Conservation (phyloP, 2,888 invertebrate genomes). For the Monopis laevigella region DNA sequence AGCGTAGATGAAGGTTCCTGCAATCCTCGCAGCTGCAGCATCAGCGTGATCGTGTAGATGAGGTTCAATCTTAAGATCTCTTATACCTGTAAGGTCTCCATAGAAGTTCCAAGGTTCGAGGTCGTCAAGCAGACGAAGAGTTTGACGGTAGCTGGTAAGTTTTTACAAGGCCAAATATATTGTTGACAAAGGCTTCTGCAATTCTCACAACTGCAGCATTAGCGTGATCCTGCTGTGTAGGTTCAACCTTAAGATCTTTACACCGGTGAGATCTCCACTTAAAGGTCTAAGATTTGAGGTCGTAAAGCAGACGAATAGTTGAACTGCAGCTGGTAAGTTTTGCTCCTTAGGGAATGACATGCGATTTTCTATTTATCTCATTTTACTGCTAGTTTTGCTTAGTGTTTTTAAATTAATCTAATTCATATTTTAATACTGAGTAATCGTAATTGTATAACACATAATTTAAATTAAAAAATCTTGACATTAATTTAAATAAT, state of each 20-base stretch:
- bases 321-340: conserved; percentile 49
- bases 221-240: conserved; percentile 39
- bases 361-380: too few species aligned
- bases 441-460: too few species aligned
- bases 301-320: conserved; percentile 50
- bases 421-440: too few species aligned
- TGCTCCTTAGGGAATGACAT: too few species aligned
- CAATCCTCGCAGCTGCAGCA: conserved; percentile 41
- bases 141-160: conserved; percentile 52
- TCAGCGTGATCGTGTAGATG: conserved; percentile 42
- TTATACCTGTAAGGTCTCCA: conserved; percentile 55
- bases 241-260: conserved; percentile 43
- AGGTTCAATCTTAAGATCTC: conserved; percentile 40
- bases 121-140: conserved; percentile 55
- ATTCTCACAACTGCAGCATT: conserved; percentile 43
- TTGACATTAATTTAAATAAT: too few species aligned
- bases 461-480: too few species aligned
- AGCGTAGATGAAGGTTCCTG: conserved; percentile 38
- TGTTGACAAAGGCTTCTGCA: conserved; percentile 38
- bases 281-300: conserved; percentile 55
- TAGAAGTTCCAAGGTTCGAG: conserved; percentile 53
- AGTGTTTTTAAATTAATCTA: too few species aligned
- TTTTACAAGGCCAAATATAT: conserved; percentile 45
- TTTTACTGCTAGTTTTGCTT: too few species aligned
- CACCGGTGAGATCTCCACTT: conserved; percentile 55